Conservation (phyloP, 1,140 invertebrate genomes). For the Apis dorsata region DNA sequence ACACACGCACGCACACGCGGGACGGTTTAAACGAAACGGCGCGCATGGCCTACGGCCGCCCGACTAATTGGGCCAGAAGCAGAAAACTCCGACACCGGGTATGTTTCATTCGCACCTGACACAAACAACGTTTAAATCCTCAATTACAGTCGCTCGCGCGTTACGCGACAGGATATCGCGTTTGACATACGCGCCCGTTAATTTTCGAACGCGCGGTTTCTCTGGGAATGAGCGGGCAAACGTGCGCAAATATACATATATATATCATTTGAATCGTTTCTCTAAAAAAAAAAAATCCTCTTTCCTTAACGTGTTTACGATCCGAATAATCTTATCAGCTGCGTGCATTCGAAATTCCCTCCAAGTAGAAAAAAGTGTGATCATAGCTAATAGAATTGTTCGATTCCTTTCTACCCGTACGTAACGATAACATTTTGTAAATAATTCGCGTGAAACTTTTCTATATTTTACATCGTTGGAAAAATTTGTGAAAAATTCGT, state of each 20-base stretch:
- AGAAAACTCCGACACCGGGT: slow-evolving; percentile 45
- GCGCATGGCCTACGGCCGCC: neutral
- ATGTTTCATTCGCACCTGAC: slow-evolving; percentile 53
- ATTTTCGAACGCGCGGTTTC: slow-evolving; percentile 35
- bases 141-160: slow-evolving; percentile 45
- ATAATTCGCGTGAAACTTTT: too few species aligned
- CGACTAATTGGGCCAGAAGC: slow-evolving; percentile 42
- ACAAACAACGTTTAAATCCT: slow-evolving; percentile 51
- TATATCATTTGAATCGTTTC: neutral
- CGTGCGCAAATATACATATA: too few species aligned
- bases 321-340: too few species aligned
- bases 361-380: too few species aligned
- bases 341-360: too few species aligned
- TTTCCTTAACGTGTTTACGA: slow-evolving; percentile 1
- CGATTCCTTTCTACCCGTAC: too few species aligned
- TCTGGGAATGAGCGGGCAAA: neutral
- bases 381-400: too few species aligned
- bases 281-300: neutral
- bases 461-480: too few species aligned
- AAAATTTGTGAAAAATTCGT: too few species aligned
- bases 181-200: slow-evolving; percentile 41
- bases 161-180: slow-evolving; percentile 46
- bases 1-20: slow-evolving; percentile 7
- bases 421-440: too few species aligned
- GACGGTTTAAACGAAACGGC: slow-evolving; percentile 27